These are phyloP conservation scores for Oxyura jamaicensis DNA, from an alignment of 2,113 vertebrate genomes.

Conservation along the genomic window DNA sequence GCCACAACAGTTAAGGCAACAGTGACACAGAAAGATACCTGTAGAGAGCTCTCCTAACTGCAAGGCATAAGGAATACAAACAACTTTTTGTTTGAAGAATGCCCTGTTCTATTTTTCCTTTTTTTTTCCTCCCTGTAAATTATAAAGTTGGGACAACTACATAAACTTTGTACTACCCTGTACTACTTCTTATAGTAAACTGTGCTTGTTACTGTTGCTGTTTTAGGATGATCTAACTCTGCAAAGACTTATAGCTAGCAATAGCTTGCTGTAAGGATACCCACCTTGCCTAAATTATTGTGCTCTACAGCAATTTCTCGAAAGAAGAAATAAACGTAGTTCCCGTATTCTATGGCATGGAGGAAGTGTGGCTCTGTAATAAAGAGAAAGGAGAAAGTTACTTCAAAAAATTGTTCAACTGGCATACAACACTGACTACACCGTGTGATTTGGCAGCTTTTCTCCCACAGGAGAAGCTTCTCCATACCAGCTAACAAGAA, in stretches of 20 bases:
- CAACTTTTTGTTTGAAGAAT: neutral
- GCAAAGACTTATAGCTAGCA: neutral
- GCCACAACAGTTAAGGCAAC: constrained; percentile 32
- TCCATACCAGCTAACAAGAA: neutral
- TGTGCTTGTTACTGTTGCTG: neutral
- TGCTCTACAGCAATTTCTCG: constrained; percentile 97
- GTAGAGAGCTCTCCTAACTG: neutral
- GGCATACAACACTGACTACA: neutral
- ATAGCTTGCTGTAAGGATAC: neutral
- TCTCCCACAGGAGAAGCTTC: neutral
- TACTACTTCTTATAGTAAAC: neutral
- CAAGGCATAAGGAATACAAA: neutral
- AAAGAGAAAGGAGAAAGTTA: neutral
- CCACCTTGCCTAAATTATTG: constrained; percentile 96
- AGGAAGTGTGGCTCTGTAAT: constrained; percentile 97
- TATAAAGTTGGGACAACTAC: neutral
- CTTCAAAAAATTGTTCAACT: neutral
- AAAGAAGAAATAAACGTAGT: constrained; percentile 98
- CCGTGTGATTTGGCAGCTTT: neutral
- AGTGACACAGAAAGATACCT: constrained; percentile 10
- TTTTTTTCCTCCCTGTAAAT: neutral
- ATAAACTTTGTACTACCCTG: neutral
- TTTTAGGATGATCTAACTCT: neutral
- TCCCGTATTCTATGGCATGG: constrained; percentile 96
- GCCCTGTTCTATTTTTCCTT: neutral